Percentiles rank a stretch among this genome's conserved stretches.
Conservation (phyloP, 2,113 vertebrate species). For the Xiphias gladius region DNA sequence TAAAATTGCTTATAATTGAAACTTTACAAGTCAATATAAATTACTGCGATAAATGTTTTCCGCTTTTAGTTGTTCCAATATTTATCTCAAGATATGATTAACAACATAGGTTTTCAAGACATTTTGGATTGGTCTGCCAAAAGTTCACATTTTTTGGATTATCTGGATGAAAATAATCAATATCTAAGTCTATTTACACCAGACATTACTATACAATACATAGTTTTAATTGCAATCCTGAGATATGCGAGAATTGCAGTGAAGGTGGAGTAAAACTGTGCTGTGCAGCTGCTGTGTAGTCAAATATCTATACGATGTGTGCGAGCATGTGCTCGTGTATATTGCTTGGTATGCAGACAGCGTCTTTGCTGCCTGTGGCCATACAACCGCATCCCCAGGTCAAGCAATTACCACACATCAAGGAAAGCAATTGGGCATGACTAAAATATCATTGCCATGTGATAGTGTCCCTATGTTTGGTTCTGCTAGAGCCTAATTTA, state of each 20-base stretch:
- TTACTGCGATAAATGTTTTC: background rate
- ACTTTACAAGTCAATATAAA: background rate
- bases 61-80: background rate
- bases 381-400: slow-evolving; percentile 66
- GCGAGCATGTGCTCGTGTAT: slow-evolving; percentile 22
- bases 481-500: slow-evolving; percentile 74
- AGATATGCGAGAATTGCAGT: slow-evolving; percentile 40
- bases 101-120: background rate
- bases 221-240: slow-evolving; percentile 37
- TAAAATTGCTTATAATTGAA: background rate
- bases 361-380: slow-evolving; percentile 50
- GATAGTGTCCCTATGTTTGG: slow-evolving; percentile 78
- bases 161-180: slow-evolving; percentile 61
- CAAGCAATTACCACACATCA: slow-evolving; percentile 85
- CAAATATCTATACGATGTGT: slow-evolving; percentile 21
- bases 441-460: slow-evolving; percentile 80
- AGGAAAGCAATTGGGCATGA: slow-evolving; percentile 83
- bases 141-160: slow-evolving; percentile 42
- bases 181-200: slow-evolving; percentile 46
- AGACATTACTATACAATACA: slow-evolving; percentile 49
- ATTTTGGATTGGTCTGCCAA: slow-evolving; percentile 32
- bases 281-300: slow-evolving; percentile 16
- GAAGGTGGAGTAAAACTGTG: slow-evolving; percentile 22
- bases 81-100: slow-evolving; percentile 29
- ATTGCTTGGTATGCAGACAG: slow-evolving; percentile 69